Evolutionary conservation across 2,113 vertebrate genomes (phyloP).

Genomic region (Columba janthina): DNA sequence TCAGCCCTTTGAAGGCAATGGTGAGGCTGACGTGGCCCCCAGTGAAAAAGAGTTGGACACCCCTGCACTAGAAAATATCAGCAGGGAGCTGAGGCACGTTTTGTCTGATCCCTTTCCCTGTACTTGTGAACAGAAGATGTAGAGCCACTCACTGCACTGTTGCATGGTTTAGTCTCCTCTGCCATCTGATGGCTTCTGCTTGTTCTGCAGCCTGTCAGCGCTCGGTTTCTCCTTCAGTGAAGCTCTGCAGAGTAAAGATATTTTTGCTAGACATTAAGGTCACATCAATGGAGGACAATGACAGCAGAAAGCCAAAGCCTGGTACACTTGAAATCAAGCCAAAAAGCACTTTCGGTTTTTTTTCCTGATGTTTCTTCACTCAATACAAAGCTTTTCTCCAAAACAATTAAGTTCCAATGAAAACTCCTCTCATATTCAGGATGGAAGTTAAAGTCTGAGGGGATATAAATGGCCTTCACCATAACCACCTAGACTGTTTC

Average conservation of each 20-base stretch:
- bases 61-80: not conserved
- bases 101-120: fast-evolving
- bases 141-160: not conserved
- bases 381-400: not conserved
- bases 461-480: not conserved
- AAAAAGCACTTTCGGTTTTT: not conserved
- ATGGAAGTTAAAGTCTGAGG: not conserved
- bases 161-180: not conserved
- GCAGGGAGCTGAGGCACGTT: not conserved
- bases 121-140: not conserved
- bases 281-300: fast-evolving
- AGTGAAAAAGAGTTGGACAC: no score
- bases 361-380: not conserved
- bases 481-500: not conserved
- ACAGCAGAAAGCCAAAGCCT: not conserved
- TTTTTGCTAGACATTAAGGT: not conserved
- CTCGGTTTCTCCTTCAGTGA: not conserved
- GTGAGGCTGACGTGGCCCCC: no score
- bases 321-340: not conserved
- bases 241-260: fast-evolving
- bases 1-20: no score
- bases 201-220: not conserved
- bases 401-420: not conserved
- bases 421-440: not conserved
- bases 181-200: not conserved